phyloP scores from a whole-genome alignment of 2,888 invertebrate genomes.

The Drosophila ezoana region DNA sequence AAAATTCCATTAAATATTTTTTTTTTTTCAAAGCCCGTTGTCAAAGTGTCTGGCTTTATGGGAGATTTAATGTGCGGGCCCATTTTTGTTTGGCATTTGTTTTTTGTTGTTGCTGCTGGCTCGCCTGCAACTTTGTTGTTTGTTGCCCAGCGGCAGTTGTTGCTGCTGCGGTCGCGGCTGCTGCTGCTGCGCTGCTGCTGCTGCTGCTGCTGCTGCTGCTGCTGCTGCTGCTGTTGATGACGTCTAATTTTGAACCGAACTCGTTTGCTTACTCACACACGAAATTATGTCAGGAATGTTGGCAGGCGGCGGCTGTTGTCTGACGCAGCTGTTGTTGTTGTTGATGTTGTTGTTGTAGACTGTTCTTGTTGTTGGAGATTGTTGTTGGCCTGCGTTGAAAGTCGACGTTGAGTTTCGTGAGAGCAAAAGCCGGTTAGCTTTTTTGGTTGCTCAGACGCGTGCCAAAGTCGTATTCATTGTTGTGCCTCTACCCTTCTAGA shows the following conservation, averaged over 20 bases:
- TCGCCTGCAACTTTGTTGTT: constrained; percentile 35
- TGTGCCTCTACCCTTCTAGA: neutral
- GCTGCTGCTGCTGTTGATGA: constrained; percentile 64
- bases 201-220: constrained; percentile 38
- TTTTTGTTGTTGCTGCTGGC: constrained; percentile 21
- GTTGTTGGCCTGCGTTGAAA: constrained; percentile 50
- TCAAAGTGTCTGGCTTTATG: constrained; percentile 33
- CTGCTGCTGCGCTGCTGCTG: constrained; percentile 42
- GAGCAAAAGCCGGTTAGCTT: constrained; percentile 62
- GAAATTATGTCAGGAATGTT: constrained; percentile 81
- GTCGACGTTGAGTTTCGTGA: constrained; percentile 56
- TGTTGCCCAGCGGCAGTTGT: constrained; percentile 43
- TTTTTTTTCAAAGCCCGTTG: constrained; percentile 13
- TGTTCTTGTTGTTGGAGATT: constrained; percentile 17
- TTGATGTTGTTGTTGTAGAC: constrained; percentile 19
- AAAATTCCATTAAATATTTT: constrained; percentile 51
- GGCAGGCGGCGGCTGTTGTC: constrained; percentile 45
- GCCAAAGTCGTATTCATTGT: constrained; percentile 47
- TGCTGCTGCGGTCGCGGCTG: constrained; percentile 30
- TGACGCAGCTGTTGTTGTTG: constrained; percentile 38
- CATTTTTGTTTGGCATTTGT: constrained; percentile 10
- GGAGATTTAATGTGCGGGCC: constrained; percentile 32
- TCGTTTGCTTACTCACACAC: constrained; percentile 79
- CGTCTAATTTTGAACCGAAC: constrained; percentile 77
- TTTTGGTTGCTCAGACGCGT: constrained; percentile 51